These are phyloP conservation scores for Ooceraea biroi DNA, from an alignment of 1,140 invertebrate species.

Conservation along the genomic window DNA sequence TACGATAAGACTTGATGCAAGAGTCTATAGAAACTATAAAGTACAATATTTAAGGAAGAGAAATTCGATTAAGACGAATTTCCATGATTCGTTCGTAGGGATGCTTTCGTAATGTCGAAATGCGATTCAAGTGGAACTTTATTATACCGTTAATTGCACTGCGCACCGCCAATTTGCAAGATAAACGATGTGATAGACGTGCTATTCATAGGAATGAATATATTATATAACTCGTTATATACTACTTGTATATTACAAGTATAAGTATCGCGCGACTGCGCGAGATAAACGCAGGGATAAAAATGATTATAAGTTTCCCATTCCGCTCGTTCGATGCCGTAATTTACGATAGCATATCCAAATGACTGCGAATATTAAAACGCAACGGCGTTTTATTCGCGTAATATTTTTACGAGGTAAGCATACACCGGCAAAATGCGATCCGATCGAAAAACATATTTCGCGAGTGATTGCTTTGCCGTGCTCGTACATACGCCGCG, in stretches of 20 bases:
- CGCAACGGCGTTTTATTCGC: background rate
- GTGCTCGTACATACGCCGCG: conserved; percentile 25
- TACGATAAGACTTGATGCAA: conserved; percentile 19
- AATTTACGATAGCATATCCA: conserved; percentile 8
- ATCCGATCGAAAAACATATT: conserved; percentile 31
- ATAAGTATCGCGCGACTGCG: conserved; percentile 30
- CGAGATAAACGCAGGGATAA: conserved; percentile 27
- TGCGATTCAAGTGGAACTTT: background rate
- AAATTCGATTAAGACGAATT: background rate
- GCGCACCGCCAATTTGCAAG: background rate
- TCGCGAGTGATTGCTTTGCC: background rate
- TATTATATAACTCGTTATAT: conserved; percentile 18
- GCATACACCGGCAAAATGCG: conserved; percentile 18
- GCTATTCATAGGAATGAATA: background rate
- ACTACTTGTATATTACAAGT: conserved; percentile 13
- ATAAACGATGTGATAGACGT: background rate
- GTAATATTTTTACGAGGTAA: conserved; percentile 6
- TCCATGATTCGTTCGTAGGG: background rate
- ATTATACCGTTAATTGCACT: background rate
- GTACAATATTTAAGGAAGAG: background rate
- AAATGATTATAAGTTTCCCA: conserved; percentile 38
- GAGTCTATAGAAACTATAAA: background rate
- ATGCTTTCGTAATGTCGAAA: background rate
- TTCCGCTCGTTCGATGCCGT: background rate
- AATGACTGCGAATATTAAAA: conserved; percentile 27